A percentile compares a stretch with the other conserved stretches of the same genome.
Conservation (phyloP, 2,888 invertebrate genomes). For the Rhagophthalmus giganteus region DNA sequence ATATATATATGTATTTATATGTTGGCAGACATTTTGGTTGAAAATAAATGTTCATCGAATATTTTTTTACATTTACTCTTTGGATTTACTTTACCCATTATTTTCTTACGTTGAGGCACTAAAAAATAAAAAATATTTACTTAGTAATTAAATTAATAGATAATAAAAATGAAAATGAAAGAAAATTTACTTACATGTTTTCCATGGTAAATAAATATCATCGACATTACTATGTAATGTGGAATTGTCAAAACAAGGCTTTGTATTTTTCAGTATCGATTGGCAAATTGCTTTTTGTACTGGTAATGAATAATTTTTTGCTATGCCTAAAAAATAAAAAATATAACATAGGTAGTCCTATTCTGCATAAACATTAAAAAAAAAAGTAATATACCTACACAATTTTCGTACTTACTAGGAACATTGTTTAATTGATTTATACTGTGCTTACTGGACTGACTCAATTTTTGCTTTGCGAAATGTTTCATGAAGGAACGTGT, state of each 20-base stretch:
- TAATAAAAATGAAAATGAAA: too few relatives aligned
- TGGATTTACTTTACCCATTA: conserved; percentile 4
- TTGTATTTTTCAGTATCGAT: conserved; percentile 43
- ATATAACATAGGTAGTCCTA: too few relatives aligned
- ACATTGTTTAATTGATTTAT: conserved; percentile 43
- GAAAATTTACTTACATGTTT: conserved; percentile 37
- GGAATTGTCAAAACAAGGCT: conserved; percentile 19
- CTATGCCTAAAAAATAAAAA: conserved; percentile 43
- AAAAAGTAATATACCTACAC: too few relatives aligned
- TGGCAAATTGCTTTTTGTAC: conserved; percentile 51
- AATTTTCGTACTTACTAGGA: conserved; percentile 38
- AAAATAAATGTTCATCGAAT: too few relatives aligned
- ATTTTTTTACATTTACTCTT: too few relatives aligned
- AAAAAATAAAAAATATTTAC: neutral
- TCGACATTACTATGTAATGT: conserved; percentile 34
- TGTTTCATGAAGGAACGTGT: conserved; percentile 65
- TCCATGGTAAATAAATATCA: conserved; percentile 45
- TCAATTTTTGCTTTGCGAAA: conserved; percentile 61
- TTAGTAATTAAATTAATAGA: too few relatives aligned
- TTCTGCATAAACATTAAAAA: too few relatives aligned
- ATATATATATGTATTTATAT: too few relatives aligned
- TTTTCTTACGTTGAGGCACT: conserved; percentile 2
- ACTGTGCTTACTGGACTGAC: conserved; percentile 35
- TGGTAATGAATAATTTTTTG: conserved; percentile 47
- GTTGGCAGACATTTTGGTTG: too few relatives aligned